A percentile compares a stretch with the other conserved stretches of the same genome.
Conservation (phyloP, 2,113 vertebrate species). For the Cisticola juncidis region DNA sequence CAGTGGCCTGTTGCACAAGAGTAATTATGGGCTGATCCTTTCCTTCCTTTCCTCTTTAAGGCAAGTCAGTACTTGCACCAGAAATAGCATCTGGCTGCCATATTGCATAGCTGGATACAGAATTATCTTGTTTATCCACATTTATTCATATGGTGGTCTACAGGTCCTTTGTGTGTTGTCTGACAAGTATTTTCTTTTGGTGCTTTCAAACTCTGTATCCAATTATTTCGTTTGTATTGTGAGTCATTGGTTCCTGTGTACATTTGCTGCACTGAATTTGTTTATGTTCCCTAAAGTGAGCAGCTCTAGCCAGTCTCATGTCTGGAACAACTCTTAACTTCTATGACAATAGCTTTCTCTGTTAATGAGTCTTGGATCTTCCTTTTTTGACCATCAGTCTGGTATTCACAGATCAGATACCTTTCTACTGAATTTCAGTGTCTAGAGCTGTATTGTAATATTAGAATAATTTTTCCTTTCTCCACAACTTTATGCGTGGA, state of each 20-base stretch:
- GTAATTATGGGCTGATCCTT: neutral
- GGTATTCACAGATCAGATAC: neutral
- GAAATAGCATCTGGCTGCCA: neutral
- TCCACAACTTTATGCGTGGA: neutral
- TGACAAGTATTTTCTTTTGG: neutral
- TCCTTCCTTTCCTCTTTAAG: neutral
- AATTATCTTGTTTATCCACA: neutral
- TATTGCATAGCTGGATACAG: neutral
- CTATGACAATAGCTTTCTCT: neutral
- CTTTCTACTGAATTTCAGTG: neutral
- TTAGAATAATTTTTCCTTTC: neutral
- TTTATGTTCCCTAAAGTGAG: neutral
- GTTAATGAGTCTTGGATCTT: neutral
- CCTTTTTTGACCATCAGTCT: neutral
- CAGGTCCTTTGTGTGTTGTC: neutral
- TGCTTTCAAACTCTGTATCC: neutral
- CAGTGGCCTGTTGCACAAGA: neutral
- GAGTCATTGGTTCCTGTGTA: neutral
- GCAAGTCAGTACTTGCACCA: neutral
- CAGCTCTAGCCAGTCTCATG: neutral
- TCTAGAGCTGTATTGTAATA: neutral
- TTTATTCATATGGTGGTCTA: neutral
- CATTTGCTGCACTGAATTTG: neutral
- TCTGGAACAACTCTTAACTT: neutral
- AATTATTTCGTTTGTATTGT: neutral